Evolutionary conservation across 2,797 vertebrate genomes (phyloP).

Genomic region (Hephaestus fuliginosus): DNA sequence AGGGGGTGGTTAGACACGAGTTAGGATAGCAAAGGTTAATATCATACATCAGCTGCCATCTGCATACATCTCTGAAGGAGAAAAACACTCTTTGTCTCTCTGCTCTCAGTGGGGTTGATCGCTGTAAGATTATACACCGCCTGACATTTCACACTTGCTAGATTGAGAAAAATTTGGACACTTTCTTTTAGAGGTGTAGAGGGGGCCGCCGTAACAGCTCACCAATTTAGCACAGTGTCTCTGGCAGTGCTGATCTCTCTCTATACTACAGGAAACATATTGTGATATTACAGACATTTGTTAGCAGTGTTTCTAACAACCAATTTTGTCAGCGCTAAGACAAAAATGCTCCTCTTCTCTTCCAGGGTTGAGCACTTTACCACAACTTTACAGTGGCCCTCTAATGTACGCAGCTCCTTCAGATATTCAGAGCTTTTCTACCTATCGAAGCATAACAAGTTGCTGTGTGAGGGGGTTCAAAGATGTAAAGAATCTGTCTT

Average conservation of each 20-base stretch:
- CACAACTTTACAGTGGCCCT: slow-evolving; percentile 28
- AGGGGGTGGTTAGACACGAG: slow-evolving; percentile 55
- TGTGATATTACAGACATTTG: slow-evolving; percentile 18
- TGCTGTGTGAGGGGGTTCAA: slow-evolving; percentile 38
- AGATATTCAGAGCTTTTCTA: slow-evolving; percentile 30
- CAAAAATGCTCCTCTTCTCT: slow-evolving; percentile 7
- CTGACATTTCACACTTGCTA: slow-evolving; percentile 69
- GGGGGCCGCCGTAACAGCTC: slow-evolving; percentile 43
- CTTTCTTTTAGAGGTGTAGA: slow-evolving; percentile 53
- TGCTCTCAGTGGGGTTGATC: slow-evolving; percentile 51
- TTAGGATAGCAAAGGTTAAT: slow-evolving; percentile 81
- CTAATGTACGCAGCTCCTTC: slow-evolving; percentile 19
- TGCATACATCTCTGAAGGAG: slow-evolving; percentile 65
- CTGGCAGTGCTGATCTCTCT: slow-evolving; percentile 18
- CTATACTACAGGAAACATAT: slow-evolving; percentile 4
- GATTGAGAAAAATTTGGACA: slow-evolving; percentile 51
- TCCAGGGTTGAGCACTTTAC: background rate
- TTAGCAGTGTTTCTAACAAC: slow-evolving; percentile 23
- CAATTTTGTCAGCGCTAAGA: background rate
- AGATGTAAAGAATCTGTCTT: slow-evolving; percentile 74
- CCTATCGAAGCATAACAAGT: slow-evolving; percentile 45
- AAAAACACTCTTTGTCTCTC: slow-evolving; percentile 65
- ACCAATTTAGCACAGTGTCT: slow-evolving; percentile 43
- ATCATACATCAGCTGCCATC: slow-evolving; percentile 79
- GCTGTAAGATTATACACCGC: slow-evolving; percentile 67